Evolutionary conservation across 23 tunicate genomes (phyloP), one percentile per base, ranked within the genome.

Genomic region (Halocynthia roretzi): DNA sequence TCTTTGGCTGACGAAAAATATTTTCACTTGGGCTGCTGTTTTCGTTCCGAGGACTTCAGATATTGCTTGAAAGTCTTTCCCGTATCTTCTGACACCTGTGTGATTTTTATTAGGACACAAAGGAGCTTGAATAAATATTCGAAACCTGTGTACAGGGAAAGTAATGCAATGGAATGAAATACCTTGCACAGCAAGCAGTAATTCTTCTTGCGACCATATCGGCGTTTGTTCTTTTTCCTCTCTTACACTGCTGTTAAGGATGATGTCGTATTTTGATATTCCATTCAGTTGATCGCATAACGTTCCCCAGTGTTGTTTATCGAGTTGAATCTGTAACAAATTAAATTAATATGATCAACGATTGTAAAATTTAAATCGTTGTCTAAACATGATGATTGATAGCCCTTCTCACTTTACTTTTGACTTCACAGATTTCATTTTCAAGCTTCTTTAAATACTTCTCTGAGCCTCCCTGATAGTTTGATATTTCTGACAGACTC

Each of bases 41-140:
- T 87, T 87, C 20, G 93, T 76, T 21, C 55, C 86, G 6, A 87
- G 56, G 6, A 82, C 79, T 52, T 76, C 83, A 55, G 86, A 72
- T 18, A 87, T 82, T 20, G 83, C 81, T 17, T 87, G 82, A 62
- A 62, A 82, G 67, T 87, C 72, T 76, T 87, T 54, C 7, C 93
- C 93, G 84, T 57, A 87, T 11, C 80, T 50, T 52, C 80, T 75
- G 6, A 87, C 81, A 5, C 85, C 91, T 79, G 76, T 12, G 7
- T 7, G 17, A 62, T 48, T 17, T 50, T 31, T 9, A 66, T 10
- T 44, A 71, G 51, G 11, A 12, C 2, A n/a, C 12, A 2, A 44
- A n/a, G 19, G 5, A 11, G 71, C 22, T 60, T 51, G 31, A 76
- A 14, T 56, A 56, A 50, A 72, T 19, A 72, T 12, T 72, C 11